Conservation (phyloP, 2,888 invertebrate species). For the Hydrotaea diabolus region DNA sequence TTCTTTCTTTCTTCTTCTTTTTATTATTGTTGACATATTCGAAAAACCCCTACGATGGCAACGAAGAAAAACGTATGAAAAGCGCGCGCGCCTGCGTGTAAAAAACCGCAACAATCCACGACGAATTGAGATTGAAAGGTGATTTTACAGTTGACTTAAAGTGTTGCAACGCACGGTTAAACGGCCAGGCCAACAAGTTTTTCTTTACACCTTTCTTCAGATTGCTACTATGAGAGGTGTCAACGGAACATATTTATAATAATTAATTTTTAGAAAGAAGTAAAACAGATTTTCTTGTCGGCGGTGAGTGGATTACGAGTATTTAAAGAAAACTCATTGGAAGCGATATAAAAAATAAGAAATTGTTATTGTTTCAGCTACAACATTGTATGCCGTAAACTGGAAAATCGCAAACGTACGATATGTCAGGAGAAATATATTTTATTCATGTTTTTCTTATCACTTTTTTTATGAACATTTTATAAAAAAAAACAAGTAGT, state of each 20-base stretch:
- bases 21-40: neutral
- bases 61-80: neutral
- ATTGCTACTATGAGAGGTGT: constrained; percentile 47
- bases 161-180: constrained; percentile 26
- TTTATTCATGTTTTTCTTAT: no score
- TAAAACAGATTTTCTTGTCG: no score
- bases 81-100: neutral
- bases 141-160: constrained; percentile 34
- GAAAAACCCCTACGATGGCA: neutral
- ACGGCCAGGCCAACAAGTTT: constrained; percentile 26
- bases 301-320: no score
- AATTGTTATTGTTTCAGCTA: no score
- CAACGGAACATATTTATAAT: constrained; percentile 50
- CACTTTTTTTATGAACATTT: no score
- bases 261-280: constrained; percentile 25
- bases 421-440: no score
- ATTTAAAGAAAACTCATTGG: no score
- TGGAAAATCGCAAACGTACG: no score
- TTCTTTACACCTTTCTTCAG: neutral
- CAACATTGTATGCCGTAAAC: no score
- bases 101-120: constrained; percentile 27
- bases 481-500: no score
- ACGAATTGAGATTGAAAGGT: constrained; percentile 53
- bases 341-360: no score
- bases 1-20: neutral